Evolutionary conservation across 2,888 invertebrate species (phyloP).

Genomic region (Archips xylosteana): DNA sequence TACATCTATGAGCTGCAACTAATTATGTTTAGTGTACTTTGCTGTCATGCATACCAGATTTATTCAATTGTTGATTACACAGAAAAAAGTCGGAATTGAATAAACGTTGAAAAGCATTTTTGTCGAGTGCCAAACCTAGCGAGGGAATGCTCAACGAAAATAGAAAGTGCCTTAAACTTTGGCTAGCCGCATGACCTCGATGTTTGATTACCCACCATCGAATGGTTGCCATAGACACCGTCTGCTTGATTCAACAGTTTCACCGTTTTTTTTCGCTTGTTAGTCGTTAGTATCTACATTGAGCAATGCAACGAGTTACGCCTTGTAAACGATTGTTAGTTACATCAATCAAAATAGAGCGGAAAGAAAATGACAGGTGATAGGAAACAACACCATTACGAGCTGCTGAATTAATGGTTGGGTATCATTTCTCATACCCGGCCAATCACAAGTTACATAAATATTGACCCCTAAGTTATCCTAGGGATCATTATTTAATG

Average conservation of each 20-base stretch:
- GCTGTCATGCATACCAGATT: slow-evolving; percentile 17
- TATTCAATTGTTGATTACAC: slow-evolving; percentile 20
- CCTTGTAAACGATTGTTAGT: slow-evolving; percentile 47
- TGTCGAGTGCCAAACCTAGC: slow-evolving; percentile 12
- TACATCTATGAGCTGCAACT: slow-evolving; percentile 4
- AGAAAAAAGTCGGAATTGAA: slow-evolving; percentile 24
- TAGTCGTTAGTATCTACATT: slow-evolving; percentile 49
- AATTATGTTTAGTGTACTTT: neutral
- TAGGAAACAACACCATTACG: slow-evolving; percentile 47
- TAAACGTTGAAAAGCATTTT: slow-evolving; percentile 25
- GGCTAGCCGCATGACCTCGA: slow-evolving; percentile 56
- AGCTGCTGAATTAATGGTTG: slow-evolving; percentile 25
- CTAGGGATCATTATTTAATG: no score
- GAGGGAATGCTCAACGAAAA: slow-evolving; percentile 44
- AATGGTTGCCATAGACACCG: slow-evolving; percentile 56
- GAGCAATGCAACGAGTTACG: slow-evolving; percentile 25
- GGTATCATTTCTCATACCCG: slow-evolving; percentile 20
- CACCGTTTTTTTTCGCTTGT: slow-evolving; percentile 32
- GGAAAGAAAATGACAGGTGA: slow-evolving; percentile 54
- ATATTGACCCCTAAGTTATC: neutral
- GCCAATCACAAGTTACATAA: slow-evolving; percentile 25
- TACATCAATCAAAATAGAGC: slow-evolving; percentile 54
- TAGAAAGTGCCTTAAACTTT: slow-evolving; percentile 49
- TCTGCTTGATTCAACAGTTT: slow-evolving; percentile 50
- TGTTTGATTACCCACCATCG: slow-evolving; percentile 55